These are phyloP conservation scores for Watsonalla cultraria DNA, from an alignment of 2,888 invertebrate genomes.

Conservation along the genomic window DNA sequence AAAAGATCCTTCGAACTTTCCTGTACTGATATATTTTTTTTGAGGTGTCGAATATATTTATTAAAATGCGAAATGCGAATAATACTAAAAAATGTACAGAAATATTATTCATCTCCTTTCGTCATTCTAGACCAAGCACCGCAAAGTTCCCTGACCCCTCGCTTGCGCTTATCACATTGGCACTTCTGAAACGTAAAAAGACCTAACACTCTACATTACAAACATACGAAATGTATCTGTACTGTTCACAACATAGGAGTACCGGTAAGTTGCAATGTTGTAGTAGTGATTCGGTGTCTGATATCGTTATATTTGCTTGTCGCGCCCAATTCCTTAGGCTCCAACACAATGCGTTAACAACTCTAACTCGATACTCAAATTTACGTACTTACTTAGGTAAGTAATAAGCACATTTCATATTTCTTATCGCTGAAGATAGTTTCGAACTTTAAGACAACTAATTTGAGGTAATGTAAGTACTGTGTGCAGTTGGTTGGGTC, in stretches of 20 bases:
- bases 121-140: conserved; percentile 39
- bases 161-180: conserved; percentile 63
- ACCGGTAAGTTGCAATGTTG: conserved; percentile 7
- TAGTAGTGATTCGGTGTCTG: conserved; percentile 33
- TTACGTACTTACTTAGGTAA: too few relatives aligned
- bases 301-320: conserved; percentile 44
- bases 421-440: too few relatives aligned
- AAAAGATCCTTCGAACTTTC: too few relatives aligned
- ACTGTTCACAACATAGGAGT: conserved; percentile 17
- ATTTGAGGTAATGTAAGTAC: too few relatives aligned
- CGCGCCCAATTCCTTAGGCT: conserved; percentile 38
- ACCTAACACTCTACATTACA: conserved; percentile 24
- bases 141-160: conserved; percentile 70
- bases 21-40: too few relatives aligned
- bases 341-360: background rate
- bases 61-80: conserved; percentile 14
- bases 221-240: conserved; percentile 19
- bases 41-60: too few relatives aligned
- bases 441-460: too few relatives aligned
- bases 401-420: too few relatives aligned
- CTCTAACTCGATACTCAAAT: background rate
- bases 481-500: too few relatives aligned
- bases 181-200: conserved; percentile 34
- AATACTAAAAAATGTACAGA: conserved; percentile 14
- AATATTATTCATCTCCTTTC: conserved; percentile 23